Percentiles rank a stretch among this genome's conserved stretches.
Evolutionary conservation across 2,888 invertebrate species (phyloP).

Genomic region (Melolontha melolontha): DNA sequence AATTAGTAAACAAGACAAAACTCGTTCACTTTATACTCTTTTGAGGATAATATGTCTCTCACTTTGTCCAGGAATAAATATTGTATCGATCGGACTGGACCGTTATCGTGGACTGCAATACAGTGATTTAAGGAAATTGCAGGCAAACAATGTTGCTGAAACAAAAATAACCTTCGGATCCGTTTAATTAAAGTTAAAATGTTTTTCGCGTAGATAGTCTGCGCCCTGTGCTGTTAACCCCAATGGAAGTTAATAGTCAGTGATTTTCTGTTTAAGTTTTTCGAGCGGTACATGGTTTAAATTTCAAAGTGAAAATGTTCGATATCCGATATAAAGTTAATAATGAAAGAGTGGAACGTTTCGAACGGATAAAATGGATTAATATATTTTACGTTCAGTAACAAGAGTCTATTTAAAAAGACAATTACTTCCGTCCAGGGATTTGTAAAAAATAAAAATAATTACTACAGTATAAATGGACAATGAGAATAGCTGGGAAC

Average conservation of each 20-base stretch:
- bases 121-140: slow-evolving; percentile 35
- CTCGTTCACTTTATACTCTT: not conserved
- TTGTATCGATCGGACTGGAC: slow-evolving; percentile 10
- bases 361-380: no score
- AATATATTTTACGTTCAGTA: no score
- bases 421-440: no score
- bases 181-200: slow-evolving; percentile 33
- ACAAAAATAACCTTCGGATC: slow-evolving; percentile 28
- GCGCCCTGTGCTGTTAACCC: slow-evolving; percentile 13
- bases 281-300: slow-evolving; percentile 12
- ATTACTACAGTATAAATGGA: no score
- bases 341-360: no score
- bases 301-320: slow-evolving; percentile 11
- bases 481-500: no score
- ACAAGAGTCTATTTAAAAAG: no score
- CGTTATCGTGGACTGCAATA: slow-evolving; percentile 24
- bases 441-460: no score
- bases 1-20: slow-evolving; percentile 25
- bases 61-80: slow-evolving; percentile 21
- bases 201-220: slow-evolving; percentile 31
- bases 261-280: slow-evolving; percentile 4
- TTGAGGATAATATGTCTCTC: slow-evolving; percentile 9
- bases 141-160: slow-evolving; percentile 19
- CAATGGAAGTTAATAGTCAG: slow-evolving; percentile 11
- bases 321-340: slow-evolving; percentile 5